Percentiles rank a stretch among this genome's conserved stretches.
These are phyloP conservation scores for Agriopis aurantiaria DNA, from an alignment of 2,888 invertebrate species.

Conservation along the genomic window DNA sequence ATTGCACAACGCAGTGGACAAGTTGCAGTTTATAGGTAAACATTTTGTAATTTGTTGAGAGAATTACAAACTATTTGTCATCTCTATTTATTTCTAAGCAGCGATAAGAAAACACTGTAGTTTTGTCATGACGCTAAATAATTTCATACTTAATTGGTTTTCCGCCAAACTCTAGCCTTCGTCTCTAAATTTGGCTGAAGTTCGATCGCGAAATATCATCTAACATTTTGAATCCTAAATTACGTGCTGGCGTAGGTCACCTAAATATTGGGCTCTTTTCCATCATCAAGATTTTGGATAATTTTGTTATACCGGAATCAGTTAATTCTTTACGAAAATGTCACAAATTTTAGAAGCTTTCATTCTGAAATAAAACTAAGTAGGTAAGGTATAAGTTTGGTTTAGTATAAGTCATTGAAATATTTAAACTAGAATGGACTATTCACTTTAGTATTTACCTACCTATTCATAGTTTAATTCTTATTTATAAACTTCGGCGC, in stretches of 20 bases:
- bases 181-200: background rate
- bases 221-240: background rate
- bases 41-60: constrained; percentile 34
- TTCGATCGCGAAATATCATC: background rate
- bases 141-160: background rate
- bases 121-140: background rate
- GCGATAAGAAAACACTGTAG: background rate
- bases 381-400: too few species aligned
- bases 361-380: too few species aligned
- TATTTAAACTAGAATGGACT: too few species aligned
- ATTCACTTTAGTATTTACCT: too few species aligned
- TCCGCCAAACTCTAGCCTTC: background rate
- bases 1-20: constrained; percentile 42
- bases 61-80: background rate
- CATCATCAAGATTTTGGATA: too few species aligned
- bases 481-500: constrained; percentile 31
- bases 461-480: background rate
- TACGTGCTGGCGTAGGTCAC: background rate
- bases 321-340: too few species aligned
- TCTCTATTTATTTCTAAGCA: background rate
- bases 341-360: too few species aligned
- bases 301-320: too few species aligned
- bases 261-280: background rate
- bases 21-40: constrained; percentile 42
- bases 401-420: too few species aligned